A percentile compares a stretch with the other conserved stretches of the same genome.
phyloP scores from a whole-genome alignment of 2,113 vertebrate genomes.

The Sclerurus mexicanus region DNA sequence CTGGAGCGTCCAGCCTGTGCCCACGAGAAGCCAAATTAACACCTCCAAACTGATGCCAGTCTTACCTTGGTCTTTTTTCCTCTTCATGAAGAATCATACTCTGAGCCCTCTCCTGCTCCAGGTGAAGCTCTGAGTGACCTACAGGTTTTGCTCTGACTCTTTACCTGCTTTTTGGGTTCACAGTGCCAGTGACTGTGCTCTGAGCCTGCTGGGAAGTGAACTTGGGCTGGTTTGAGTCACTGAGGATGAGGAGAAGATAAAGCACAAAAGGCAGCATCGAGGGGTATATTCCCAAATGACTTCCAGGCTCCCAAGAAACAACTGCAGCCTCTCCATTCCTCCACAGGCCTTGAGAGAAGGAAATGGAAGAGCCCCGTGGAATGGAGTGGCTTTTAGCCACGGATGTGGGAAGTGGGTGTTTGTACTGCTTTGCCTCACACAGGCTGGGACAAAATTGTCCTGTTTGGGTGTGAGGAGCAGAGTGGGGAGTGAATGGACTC shows the following conservation, averaged over 20 bases:
- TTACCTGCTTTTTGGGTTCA: not conserved
- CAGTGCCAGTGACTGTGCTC: not conserved
- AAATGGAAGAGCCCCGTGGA: not conserved
- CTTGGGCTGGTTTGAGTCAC: not conserved
- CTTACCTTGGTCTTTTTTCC: not conserved
- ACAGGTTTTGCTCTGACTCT: not conserved
- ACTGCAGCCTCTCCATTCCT: not conserved
- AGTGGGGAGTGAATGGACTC: rapidly evolving
- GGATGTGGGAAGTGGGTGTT: not conserved
- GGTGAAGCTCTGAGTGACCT: not conserved
- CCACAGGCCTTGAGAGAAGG: not conserved
- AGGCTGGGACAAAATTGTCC: not conserved
- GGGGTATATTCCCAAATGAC: not conserved
- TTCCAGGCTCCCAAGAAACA: not conserved
- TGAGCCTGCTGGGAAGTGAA: not conserved
- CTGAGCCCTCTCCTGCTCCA: not conserved
- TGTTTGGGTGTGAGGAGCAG: not conserved
- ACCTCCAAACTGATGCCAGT: not conserved
- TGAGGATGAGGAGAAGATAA: not conserved
- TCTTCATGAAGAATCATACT: not conserved
- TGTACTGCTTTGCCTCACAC: not conserved
- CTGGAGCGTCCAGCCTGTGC: not conserved
- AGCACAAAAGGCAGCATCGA: not conserved
- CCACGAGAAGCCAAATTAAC: not conserved
- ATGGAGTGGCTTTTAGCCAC: not conserved